Base-by-base conservation (phyloP, 2,888 invertebrate species). In the Heliconius ismenius region DNA sequence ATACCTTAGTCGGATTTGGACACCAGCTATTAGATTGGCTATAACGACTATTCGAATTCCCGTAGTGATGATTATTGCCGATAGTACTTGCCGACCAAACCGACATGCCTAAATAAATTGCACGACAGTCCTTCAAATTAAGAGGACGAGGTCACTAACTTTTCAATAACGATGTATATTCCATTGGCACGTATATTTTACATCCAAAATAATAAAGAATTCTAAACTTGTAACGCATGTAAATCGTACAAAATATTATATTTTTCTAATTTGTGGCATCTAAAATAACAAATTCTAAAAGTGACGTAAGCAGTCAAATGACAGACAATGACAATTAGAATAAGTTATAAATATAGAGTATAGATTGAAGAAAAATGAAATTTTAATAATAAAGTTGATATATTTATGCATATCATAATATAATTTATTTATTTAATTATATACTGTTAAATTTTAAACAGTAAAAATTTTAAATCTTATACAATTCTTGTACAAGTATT, bases 21-120 rank as follows among this genome's bases (percentile, higher is more conserved):
- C 92, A 93, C 93, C 94, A 93, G 85, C 86, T 92, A 90, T 90
- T 90, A 87, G 90, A 89, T 80, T 89, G 88, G 85, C 87, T 87
- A 89, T 89, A 90, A 85, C 92, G 91, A 88, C 90, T 90, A 87
- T 88, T 87, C 86, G 90, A 90, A 85, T 90, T 88, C 85, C 87
- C 89, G 86, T 86, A 88, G 86, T 89, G 90, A 86, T 91, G 91
- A 91, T 92, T 93, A 90, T 92, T 92, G 86, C 92, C 96, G 90
- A 95, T 95, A 85, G 95, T 95, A 89, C 95, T 95, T 88, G 96
- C 96, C 86, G 96, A 96, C 96, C 96, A 96, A 91, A 96, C 95
- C 93, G 96, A 96, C 96, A 95, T 95, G 92, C 93, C 93, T 93
- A 94, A 91, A 88, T 88, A 90, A 88, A 89, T 90, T 86, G 87